Evolutionary conservation across 2,113 vertebrate genomes (phyloP), one percentile per base, ranked within the genome.

Genomic region (Garra rufa): DNA sequence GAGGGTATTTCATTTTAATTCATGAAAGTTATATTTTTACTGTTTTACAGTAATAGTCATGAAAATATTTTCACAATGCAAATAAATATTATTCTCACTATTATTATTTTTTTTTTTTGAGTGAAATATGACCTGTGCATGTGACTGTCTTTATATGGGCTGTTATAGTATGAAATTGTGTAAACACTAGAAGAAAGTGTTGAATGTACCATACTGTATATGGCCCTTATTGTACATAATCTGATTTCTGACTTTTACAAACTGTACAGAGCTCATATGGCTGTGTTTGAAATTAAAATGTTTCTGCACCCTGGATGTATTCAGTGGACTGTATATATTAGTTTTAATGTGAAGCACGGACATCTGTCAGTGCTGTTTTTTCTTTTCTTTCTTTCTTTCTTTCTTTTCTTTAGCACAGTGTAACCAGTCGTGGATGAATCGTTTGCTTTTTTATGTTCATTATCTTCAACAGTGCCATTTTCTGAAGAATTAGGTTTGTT

Each of bases 201-300:
- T 77, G 79, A 81, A 81, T 81, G 79, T 81, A 81, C 46, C 46
- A 59, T 46, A 59, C 71, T 69, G 65, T 21, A 9, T 63, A 79
- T 46, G 55, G 57, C 76, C 44, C 61, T 52, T 34, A 55, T 17
- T 70, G 79, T 81, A 69, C 21, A 70, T 50, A 65, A 30, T 41
- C 41, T 65, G 43, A 52, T 70, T 81, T 52, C 65, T 34, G 69
- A 24, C 78, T 50, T 48, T 46, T 48, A 34, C 38, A 38, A 14
- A 44, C 77, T 63, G 34, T 63, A 61, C 69, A 28, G 11, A 38
- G 79, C 21, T 55, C 21, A 6, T 14, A 34, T 15, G 79, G 46
- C 26, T 69, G 79, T 46, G 3, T 50, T 38, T 81, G 61, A 48
- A 28, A 81, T 81, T 4, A 46, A 48, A 15, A 15, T 69, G 19